phyloP scores from a whole-genome alignment of 2,888 invertebrate species.

The Danaus chrysippus region DNA sequence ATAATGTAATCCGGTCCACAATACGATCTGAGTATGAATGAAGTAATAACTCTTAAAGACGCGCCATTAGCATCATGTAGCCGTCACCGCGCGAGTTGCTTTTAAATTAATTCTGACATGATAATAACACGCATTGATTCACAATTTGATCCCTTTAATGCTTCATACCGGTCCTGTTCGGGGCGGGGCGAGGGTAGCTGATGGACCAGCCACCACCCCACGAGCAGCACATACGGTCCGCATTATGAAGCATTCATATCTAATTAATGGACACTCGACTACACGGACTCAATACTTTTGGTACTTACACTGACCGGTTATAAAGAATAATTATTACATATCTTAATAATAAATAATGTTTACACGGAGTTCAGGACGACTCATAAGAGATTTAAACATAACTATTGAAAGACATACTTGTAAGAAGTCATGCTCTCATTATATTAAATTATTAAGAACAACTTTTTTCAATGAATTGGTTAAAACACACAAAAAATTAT shows the following conservation, averaged over 20 bases:
- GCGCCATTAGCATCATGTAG: conserved; percentile 31
- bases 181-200: conserved; percentile 56
- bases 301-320: conserved; percentile 37
- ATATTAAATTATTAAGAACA: too few species aligned
- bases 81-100: conserved; percentile 53
- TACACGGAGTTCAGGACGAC: too few species aligned
- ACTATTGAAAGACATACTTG: too few species aligned
- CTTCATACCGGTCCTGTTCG: conserved; percentile 59
- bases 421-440: too few species aligned
- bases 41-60: conserved; percentile 17
- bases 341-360: too few species aligned
- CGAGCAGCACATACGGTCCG: conserved; percentile 67
- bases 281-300: conserved; percentile 44
- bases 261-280: conserved; percentile 62
- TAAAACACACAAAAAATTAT: too few species aligned
- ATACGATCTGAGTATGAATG: conserved; percentile 4
- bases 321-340: background rate
- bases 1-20: too few species aligned
- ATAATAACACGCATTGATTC: conserved; percentile 72
- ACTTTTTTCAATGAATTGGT: too few species aligned
- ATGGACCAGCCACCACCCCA: conserved; percentile 45
- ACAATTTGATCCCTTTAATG: conserved; percentile 66
- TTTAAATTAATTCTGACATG: conserved; percentile 69
- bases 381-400: too few species aligned
- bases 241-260: conserved; percentile 75